Percentiles rank a stretch among this genome's conserved stretches.
These are phyloP conservation scores for Triops longicaudatus DNA, from an alignment of 1,140 invertebrate genomes.

Conservation along the genomic window DNA sequence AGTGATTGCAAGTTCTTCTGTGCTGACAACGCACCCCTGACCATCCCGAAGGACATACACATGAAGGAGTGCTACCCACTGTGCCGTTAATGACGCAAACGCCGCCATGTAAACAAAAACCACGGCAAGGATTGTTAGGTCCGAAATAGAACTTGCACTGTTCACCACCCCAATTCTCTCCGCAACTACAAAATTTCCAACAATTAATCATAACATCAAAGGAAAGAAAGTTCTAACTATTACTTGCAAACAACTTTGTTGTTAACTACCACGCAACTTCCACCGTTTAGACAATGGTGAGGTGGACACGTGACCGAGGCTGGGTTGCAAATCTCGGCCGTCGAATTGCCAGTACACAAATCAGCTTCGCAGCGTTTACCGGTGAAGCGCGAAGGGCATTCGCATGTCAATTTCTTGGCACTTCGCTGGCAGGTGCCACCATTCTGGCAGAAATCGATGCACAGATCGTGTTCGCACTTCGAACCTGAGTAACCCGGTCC, in stretches of 20 bases:
- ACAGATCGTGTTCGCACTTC: conserved; percentile 32
- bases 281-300: conserved; percentile 41
- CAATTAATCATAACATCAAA: conserved; percentile 20
- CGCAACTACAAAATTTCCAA: conserved; percentile 38
- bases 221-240: conserved; percentile 23
- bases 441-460: conserved; percentile 45
- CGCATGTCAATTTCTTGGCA: conserved; percentile 36
- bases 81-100: conserved; percentile 42
- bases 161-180: conserved; percentile 44
- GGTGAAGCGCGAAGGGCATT: conserved; percentile 45
- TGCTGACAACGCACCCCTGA: conserved; percentile 47
- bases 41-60: conserved; percentile 51
- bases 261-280: conserved; percentile 38
- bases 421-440: conserved; percentile 39
- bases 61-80: conserved; percentile 34
- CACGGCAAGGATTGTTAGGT: conserved; percentile 50
- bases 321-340: conserved; percentile 27
- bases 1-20: conserved; percentile 44
- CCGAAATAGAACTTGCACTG: conserved; percentile 45
- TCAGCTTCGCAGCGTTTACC: conserved; percentile 50
- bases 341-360: conserved; percentile 39
- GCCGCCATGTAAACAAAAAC: conserved; percentile 48
- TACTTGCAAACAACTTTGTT: conserved; percentile 39
- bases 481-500: conserved; percentile 30
- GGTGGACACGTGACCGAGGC: conserved; percentile 30